These are phyloP conservation scores for Drosophila tristis DNA, from an alignment of 1,140 invertebrate species.

Conservation along the genomic window DNA sequence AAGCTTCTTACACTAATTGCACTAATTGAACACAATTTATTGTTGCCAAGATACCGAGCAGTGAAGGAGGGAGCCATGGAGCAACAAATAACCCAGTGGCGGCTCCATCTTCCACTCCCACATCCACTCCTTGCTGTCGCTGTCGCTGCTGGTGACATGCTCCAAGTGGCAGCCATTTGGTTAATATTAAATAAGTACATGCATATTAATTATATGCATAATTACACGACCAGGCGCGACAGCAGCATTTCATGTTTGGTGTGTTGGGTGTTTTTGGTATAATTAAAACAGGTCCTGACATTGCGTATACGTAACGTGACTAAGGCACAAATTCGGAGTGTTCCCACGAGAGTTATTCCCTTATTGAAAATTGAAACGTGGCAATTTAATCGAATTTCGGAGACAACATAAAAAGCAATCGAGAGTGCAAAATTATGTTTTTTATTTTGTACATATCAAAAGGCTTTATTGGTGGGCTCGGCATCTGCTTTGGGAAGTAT, in stretches of 20 bases:
- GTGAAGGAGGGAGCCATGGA: neutral
- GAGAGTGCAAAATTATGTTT: neutral
- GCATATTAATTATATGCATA: conserved; percentile 81
- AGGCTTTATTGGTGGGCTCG: neutral
- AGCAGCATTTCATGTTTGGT: conserved; percentile 14
- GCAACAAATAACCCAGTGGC: conserved; percentile 8
- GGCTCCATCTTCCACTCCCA: conserved; percentile 1
- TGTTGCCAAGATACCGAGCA: conserved; percentile 33
- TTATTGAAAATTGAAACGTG: neutral
- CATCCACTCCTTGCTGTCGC: conserved; percentile 8
- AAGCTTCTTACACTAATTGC: conserved; percentile 74
- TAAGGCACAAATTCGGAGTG: conserved; percentile 19
- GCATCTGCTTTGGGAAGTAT: neutral
- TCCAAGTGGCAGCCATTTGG: conserved; percentile 70
- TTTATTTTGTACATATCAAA: neutral
- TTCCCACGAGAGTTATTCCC: conserved; percentile 18
- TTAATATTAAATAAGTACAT: conserved; percentile 77
- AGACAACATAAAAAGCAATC: neutral
- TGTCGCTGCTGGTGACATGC: conserved; percentile 33
- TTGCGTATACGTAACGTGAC: conserved; percentile 70
- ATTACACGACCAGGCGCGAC: conserved; percentile 59
- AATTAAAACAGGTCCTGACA: conserved; percentile 62
- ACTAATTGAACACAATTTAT: conserved; percentile 77
- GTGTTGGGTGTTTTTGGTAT: conserved; percentile 31
- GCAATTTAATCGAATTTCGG: neutral